phyloP scores from a whole-genome alignment of 1,140 invertebrate genomes.

The Conus ventricosus region DNA sequence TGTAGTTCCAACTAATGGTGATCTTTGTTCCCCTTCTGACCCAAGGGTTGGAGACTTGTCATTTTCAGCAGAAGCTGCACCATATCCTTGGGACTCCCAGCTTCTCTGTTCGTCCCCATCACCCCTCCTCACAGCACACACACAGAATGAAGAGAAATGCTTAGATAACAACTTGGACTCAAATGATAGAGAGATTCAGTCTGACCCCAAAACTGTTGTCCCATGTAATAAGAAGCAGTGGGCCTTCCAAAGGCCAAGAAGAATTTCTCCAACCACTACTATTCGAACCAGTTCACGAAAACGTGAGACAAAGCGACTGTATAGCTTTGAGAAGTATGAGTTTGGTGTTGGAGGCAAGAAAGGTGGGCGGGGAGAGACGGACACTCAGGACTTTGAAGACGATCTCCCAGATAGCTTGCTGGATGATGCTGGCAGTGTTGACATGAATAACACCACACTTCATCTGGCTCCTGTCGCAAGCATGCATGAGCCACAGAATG shows the following conservation, averaged over 20 bases:
- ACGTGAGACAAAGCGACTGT: slow-evolving; percentile 69
- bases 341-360: slow-evolving; percentile 42
- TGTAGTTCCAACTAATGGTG: background rate
- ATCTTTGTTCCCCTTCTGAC: background rate
- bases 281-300: slow-evolving; percentile 64
- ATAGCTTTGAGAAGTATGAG: slow-evolving; percentile 70
- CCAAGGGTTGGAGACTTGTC: background rate
- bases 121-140: slow-evolving; percentile 9
- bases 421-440: slow-evolving; percentile 12
- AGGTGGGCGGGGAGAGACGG: background rate
- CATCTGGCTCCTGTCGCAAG: background rate
- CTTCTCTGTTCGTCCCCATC: background rate
- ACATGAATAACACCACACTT: background rate
- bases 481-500: background rate
- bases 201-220: background rate
- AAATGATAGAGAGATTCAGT: background rate
- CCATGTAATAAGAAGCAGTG: background rate
- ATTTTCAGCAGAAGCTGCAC: too few species aligned
- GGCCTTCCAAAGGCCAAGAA: background rate
- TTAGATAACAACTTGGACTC: background rate
- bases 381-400: slow-evolving; percentile 10
- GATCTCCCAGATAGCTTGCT: slow-evolving; percentile 1
- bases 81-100: too few species aligned
- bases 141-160: slow-evolving; percentile 22
- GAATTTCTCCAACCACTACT: background rate